Conservation (phyloP, 2,888 invertebrate species). For the Leptopterna dolabrata region DNA sequence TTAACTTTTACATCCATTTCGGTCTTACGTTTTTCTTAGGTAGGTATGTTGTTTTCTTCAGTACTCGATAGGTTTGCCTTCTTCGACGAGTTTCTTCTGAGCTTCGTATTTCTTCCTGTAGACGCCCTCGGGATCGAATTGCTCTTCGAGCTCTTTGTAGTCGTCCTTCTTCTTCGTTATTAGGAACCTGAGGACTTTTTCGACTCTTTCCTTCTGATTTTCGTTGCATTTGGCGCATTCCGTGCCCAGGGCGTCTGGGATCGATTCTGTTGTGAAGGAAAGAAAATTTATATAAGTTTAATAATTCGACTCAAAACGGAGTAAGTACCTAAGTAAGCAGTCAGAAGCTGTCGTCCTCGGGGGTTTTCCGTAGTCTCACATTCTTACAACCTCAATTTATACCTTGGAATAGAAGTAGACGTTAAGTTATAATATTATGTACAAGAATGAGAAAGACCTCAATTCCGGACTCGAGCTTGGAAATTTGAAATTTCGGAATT, state of each 20-base stretch:
- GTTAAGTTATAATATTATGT: too few species aligned
- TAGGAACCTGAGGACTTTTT: slow-evolving; percentile 74
- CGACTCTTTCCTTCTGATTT: slow-evolving; percentile 74
- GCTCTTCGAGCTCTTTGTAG: slow-evolving; percentile 75
- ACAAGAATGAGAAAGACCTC: too few species aligned
- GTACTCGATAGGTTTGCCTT: slow-evolving; percentile 32
- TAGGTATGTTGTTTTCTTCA: not conserved
- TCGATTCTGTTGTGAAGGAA: slow-evolving; percentile 70
- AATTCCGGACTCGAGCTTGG: too few species aligned
- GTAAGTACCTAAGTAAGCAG: not conserved
- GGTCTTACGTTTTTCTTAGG: too few species aligned
- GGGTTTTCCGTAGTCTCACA: too few species aligned
- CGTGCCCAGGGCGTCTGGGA: slow-evolving; percentile 78
- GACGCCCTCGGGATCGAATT: slow-evolving; percentile 76
- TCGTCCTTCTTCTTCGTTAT: slow-evolving; percentile 74
- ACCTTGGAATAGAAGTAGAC: too few species aligned
- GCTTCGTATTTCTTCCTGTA: slow-evolving; percentile 69
- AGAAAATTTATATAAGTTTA: too few species aligned
- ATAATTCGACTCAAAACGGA: too few species aligned
- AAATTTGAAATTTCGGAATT: too few species aligned
- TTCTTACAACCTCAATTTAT: too few species aligned
- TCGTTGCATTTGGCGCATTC: slow-evolving; percentile 77
- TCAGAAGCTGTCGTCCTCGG: too few species aligned
- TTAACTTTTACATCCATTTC: too few species aligned
- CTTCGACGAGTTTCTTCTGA: slow-evolving; percentile 14